Evolutionary conservation across 2,888 invertebrate genomes (phyloP).

Genomic region (Galeruca laticollis): DNA sequence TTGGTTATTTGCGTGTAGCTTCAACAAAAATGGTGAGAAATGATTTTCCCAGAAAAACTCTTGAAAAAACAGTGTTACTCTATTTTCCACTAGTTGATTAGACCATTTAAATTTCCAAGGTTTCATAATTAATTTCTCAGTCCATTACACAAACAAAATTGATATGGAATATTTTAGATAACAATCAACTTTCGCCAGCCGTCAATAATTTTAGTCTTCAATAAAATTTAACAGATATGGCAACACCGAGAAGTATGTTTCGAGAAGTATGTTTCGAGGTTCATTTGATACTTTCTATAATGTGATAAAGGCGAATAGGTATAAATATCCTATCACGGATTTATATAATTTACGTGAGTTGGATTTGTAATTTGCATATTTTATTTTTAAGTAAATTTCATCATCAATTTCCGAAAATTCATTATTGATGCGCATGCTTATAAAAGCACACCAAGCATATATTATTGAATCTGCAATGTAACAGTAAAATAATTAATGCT

Average conservation of each 20-base stretch:
- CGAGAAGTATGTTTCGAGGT: slow-evolving; percentile 1
- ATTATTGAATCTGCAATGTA: background rate
- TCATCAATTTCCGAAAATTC: slow-evolving; percentile 13
- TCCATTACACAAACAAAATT: no score
- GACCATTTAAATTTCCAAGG: no score
- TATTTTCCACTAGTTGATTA: no score
- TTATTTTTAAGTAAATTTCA: slow-evolving; percentile 21
- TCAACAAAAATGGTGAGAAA: no score
- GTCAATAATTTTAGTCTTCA: no score
- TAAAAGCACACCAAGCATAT: background rate
- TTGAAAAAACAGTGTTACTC: no score
- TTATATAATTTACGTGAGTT: slow-evolving; percentile 23
- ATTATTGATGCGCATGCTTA: background rate
- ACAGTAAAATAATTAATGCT: background rate
- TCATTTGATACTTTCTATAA: slow-evolving; percentile 29
- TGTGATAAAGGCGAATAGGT: slow-evolving; percentile 22
- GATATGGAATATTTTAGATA: no score
- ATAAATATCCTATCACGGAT: slow-evolving; percentile 28
- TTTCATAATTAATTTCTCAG: no score
- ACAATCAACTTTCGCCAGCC: no score
- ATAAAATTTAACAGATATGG: background rate
- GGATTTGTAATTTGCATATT: slow-evolving; percentile 19
- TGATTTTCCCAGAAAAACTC: no score
- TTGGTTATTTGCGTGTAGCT: no score
- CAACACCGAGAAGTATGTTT: slow-evolving; percentile 9